Conservation (phyloP, 2,113 vertebrate genomes). For the Pyxicephalus adspersus region DNA sequence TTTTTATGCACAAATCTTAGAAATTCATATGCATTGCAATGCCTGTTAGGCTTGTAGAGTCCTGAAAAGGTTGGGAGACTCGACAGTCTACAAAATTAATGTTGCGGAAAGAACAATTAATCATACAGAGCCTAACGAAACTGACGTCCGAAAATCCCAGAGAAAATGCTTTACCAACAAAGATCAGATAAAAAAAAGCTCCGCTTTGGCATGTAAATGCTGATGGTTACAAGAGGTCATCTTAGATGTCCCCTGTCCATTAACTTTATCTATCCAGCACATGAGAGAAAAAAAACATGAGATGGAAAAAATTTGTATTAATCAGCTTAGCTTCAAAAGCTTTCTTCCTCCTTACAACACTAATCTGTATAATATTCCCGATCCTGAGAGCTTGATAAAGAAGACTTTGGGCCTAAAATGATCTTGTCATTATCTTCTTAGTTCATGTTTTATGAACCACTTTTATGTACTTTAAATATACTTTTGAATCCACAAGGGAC, state of each 20-base stretch:
- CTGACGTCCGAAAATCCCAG: not conserved
- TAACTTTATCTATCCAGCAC: not conserved
- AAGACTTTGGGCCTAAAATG: conserved; percentile 17
- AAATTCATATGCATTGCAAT: not conserved
- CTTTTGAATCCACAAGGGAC: conserved; percentile 6
- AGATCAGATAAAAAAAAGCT: not conserved
- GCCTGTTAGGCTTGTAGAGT: conserved; percentile 32
- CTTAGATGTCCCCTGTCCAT: not conserved
- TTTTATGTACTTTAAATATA: conserved; percentile 33
- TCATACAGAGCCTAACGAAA: conserved; percentile 35
- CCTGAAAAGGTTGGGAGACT: conserved; percentile 18
- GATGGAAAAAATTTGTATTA: conserved; percentile 4
- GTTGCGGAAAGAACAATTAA: conserved; percentile 47
- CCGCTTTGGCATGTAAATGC: not conserved
- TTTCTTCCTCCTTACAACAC: conserved; percentile 45
- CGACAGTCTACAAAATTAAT: conserved; percentile 42
- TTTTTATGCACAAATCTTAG: conserved; percentile 18
- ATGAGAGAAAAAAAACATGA: conserved; percentile 36
- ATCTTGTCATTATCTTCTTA: conserved; percentile 41
- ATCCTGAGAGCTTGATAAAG: conserved; percentile 41
- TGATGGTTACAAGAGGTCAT: conserved; percentile 12
- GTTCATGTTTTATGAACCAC: conserved; percentile 40
- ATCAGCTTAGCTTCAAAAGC: conserved; percentile 43
- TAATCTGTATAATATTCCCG: conserved; percentile 46
- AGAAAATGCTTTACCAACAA: not conserved